Base-by-base conservation (phyloP, 2,888 invertebrate genomes). In the Lottia scabra region DNA sequence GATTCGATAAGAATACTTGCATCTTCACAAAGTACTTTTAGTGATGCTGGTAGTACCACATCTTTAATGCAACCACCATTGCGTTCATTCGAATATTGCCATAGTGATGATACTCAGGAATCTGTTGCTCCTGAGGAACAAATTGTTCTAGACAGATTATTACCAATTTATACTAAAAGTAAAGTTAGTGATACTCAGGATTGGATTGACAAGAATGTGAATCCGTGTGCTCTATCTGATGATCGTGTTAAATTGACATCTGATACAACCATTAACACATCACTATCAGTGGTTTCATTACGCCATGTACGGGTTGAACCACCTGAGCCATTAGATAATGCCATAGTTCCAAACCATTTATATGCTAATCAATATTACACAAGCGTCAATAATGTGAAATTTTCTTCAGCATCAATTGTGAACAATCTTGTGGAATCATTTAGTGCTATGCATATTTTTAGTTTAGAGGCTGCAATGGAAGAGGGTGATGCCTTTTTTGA, bases 401-500 rank as follows among this genome's bases (percentile, higher is more conserved):
- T 56, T 56, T 23, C 56, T 10, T 2, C 56, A 23, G 19, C 19
- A n/a, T 56, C 56, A 56, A 56, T 56, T 26, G 64, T 38, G 3
- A 65, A 70, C 19, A 27, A 64, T 15, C 64, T 70, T 63, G 48
- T 65, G 45, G 70, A 45, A 27, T 64, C 70, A 10, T 65, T 79
- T 46, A 72, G 77, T 6, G 68, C 73, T 19, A 56, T 72, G 63
- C 76, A 78, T 65, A 68, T 75, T 3, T 75, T 78, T 56, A 75
- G 77, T 1, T 71, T 82, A 38, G 73, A 76, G 16, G 74, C 75
- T 30, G 76, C 76, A 46, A 74, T 74, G 65, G 80, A 80, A 64
- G 77, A 79, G 19, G 78, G 77, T 19, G 38, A 46, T 12, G 63
- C 70, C 30, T 76, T 78, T 26, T 64, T 82, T n/a, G 65, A 67